Percentiles rank a stretch among this genome's conserved stretches.
Evolutionary conservation across 2,113 vertebrate genomes (phyloP).

Genomic region (Dermatemys mawii): DNA sequence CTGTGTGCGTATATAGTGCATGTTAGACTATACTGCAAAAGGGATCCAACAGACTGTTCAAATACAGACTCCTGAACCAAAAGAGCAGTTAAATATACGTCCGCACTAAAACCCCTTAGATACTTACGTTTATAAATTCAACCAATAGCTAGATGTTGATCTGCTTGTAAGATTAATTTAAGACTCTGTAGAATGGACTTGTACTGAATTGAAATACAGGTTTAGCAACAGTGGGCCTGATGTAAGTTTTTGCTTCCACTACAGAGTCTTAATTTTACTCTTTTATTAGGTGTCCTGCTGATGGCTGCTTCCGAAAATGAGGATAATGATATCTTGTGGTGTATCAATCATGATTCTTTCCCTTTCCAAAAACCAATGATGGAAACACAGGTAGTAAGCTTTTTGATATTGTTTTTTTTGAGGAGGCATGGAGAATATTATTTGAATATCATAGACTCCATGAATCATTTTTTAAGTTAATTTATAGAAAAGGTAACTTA

Average conservation of each 20-base stretch:
- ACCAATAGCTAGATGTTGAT: background rate
- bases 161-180: background rate
- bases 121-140: background rate
- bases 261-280: fast-evolving
- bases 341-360: constrained; percentile 96
- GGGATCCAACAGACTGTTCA: background rate
- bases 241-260: background rate
- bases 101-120: background rate
- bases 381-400: constrained; percentile 91
- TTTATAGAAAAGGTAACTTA: background rate
- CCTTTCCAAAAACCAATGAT: constrained; percentile 97
- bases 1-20: background rate
- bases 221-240: background rate
- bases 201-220: background rate
- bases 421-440: background rate
- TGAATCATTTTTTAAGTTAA: background rate
- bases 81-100: background rate
- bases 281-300: constrained; percentile 86
- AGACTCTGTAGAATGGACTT: background rate
- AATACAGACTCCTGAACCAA: background rate
- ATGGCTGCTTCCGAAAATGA: constrained; percentile 97
- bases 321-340: constrained; percentile 96
- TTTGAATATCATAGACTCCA: background rate
- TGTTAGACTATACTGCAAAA: background rate
- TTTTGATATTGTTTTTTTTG: background rate